Conservation (phyloP, 2,888 invertebrate genomes). For the Drosophila sordidapex region DNA sequence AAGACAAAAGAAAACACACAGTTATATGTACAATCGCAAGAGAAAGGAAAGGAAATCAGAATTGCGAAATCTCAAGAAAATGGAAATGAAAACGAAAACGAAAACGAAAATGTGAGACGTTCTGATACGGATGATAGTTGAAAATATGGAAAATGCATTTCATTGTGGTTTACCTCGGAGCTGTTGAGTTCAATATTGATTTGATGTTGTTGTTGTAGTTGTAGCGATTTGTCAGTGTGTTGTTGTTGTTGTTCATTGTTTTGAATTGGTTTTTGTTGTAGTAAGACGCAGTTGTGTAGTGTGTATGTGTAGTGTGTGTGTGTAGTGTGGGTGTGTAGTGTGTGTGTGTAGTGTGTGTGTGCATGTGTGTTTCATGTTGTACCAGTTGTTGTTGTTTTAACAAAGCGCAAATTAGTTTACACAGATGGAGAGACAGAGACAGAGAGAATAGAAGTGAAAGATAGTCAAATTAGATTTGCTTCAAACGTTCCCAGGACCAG, state of each 20-base stretch:
- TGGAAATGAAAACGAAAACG: slow-evolving; percentile 4
- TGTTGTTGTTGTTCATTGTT: slow-evolving; percentile 53
- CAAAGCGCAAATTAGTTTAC: slow-evolving; percentile 45
- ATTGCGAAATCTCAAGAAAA: slow-evolving; percentile 7
- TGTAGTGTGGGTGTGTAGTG: slow-evolving; percentile 18
- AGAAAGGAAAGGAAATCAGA: slow-evolving; percentile 7
- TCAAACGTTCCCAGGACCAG: slow-evolving; percentile 85
- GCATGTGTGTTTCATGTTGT: slow-evolving; percentile 32
- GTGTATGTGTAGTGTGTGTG: slow-evolving; percentile 13
- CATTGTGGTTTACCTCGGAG: slow-evolving; percentile 83
- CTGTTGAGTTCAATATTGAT: slow-evolving; percentile 62
- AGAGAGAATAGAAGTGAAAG: slow-evolving; percentile 73
- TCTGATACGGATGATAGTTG: slow-evolving; percentile 53
- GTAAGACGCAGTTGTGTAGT: slow-evolving; percentile 40
- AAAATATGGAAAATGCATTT: slow-evolving; percentile 71
- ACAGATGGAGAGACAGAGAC: slow-evolving; percentile 20
- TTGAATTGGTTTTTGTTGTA: slow-evolving; percentile 41
- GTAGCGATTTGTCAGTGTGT: slow-evolving; percentile 43
- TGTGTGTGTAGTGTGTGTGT: slow-evolving; percentile 17
- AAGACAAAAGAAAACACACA: not conserved
- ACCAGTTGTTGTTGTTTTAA: slow-evolving; percentile 32
- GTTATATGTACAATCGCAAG: slow-evolving; percentile 24
- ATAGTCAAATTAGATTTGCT: slow-evolving; percentile 84
- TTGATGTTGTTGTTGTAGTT: slow-evolving; percentile 40
- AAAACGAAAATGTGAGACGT: slow-evolving; percentile 34